Base-by-base conservation (phyloP, 2,888 invertebrate genomes). In the Boloria euphrosyne region DNA sequence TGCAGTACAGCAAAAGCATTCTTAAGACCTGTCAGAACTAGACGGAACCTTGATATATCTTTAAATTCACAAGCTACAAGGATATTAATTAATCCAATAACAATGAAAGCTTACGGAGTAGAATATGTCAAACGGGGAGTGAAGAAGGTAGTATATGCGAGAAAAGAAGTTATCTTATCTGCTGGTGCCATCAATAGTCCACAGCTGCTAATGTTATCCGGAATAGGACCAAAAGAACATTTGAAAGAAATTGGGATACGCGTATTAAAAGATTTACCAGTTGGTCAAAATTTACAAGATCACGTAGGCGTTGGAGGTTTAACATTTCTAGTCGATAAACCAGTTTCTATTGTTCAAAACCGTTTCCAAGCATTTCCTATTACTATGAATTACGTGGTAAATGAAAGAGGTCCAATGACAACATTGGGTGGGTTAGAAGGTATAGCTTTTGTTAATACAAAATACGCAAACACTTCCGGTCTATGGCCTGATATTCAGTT, bases 151-250 rank as follows among this genome's bases (percentile, higher is more conserved):
- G 95, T 96, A 0, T 89, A 94, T 67, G 97, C 97, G 0, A 93
- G 94, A 62, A 96, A 96, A 76, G 97, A 97, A 84, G 94, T 98
- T 0, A 96, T 98, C 57, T 81, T 98, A 49, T 95, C 97, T 13
- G 98, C 97, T 0, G 98, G 98, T 0, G 95, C 98, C 0, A 96
- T 99, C 38, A 98, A 98, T 80, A 96, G 96, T 13, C 97, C 98
- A 0, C 98, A 98, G 80, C 88, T 99, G 61, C 88, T 99, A 68
- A 97, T 98, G 97, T 86, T 98, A 0, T 98, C 98, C 0, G 98
- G 98, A 0, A 93, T 97, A 61, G 96, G 96, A 0, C 96, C 97
- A 0, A 90, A 92, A 62, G 87, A 94, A 14, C 96, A 97, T 75
- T 88, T 97, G 13, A 86, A 89, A 69, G 92, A 95, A 54, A 90